Base-by-base conservation (phyloP, 1,140 invertebrate genomes). In the Eumeta japonica region DNA sequence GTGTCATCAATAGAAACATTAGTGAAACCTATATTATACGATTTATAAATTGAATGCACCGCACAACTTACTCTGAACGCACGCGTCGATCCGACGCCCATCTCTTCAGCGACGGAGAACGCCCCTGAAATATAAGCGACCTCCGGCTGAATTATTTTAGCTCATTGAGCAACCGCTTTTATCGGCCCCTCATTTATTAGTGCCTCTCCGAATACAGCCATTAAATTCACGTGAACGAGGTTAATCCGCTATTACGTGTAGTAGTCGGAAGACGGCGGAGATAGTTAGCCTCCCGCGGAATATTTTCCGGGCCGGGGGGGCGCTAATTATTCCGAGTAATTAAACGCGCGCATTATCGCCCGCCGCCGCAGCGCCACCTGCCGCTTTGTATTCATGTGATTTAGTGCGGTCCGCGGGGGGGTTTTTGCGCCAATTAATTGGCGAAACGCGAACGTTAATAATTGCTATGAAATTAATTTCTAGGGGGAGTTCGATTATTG, bases 301-400 rank as follows among this genome's bases (percentile, higher is more conserved):
- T 63, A 71, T 70, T 67, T 74, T 74, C 70, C 70, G 70, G 66
- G n/a, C n/a, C 20, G 5, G 20, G 20, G 5, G n/a, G 5, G 64
- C 66, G 67, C 66, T 74, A 74, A 74, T 68, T 74, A 74, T 74
- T 74, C 70, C 70, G 63, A 61, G 66, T 74, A 74, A 71, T 74
- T 74, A 74, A 74, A 74, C 70, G 61, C 64, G 62, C 50, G 64
- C 62, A 71, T 71, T 68, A 73, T 73, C 66, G 62, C 50, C 54
- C 58, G 51, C 44, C 56, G 58, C 62, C 62, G 60, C 5, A 24
- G 51, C 61, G 59, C 67, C 65, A 68, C 65, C 62, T 68, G 65
- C 56, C 58, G 54, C 68, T 66, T 73, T 73, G 68, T 73, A 62
- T 61, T 52, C 49, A 43, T 44, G 55, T 73, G 68, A 73, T 73